These are phyloP conservation scores for Python bivittatus DNA, from an alignment of 2,113 vertebrate genomes.

Conservation along the genomic window DNA sequence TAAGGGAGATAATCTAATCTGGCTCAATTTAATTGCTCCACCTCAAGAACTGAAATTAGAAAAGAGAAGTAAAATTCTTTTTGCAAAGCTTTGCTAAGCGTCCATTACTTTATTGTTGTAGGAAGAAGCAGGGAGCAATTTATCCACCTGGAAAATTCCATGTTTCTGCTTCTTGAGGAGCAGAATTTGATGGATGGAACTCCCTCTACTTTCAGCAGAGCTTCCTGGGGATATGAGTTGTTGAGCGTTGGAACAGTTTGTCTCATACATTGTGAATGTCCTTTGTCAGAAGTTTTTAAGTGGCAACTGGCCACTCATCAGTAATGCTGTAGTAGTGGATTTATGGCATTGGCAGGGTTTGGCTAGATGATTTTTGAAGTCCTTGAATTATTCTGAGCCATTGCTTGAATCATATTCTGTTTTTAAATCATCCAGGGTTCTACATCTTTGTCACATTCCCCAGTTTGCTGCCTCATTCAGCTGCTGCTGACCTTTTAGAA, in stretches of 20 bases:
- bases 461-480: neutral
- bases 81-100: neutral
- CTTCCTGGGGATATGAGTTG: neutral
- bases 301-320: neutral
- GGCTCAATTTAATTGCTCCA: neutral
- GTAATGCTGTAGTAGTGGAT: neutral
- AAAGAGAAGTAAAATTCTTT: neutral
- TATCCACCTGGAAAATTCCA: neutral
- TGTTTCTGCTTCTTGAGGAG: neutral
- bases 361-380: neutral
- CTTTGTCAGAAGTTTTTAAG: neutral
- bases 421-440: neutral
- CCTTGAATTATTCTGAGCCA: neutral
- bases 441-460: neutral
- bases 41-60: neutral
- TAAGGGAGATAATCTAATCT: neutral
- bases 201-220: neutral
- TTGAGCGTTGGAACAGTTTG: neutral
- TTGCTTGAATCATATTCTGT: neutral
- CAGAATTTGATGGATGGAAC: neutral
- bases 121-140: neutral
- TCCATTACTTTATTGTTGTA: neutral
- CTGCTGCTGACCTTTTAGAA: neutral
- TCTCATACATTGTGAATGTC: neutral
- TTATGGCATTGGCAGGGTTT: neutral